phyloP scores from a whole-genome alignment of 2,888 invertebrate genomes.

The Anoncus sp. region DNA sequence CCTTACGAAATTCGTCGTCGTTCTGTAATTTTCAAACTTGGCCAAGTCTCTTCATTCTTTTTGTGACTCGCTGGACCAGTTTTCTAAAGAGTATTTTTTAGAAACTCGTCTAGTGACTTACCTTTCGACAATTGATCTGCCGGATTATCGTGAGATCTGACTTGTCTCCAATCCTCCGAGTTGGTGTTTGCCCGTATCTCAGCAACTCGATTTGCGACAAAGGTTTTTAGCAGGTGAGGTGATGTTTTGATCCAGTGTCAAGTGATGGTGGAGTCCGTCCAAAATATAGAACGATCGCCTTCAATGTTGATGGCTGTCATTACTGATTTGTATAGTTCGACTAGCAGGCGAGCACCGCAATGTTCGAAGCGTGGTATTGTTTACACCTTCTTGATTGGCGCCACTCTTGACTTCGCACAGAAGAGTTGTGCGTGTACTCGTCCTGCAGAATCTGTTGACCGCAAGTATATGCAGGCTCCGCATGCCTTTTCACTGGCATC shows the following conservation, averaged over 20 bases:
- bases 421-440: conserved; percentile 20
- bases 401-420: conserved; percentile 62
- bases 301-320: not conserved
- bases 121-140: conserved; percentile 67
- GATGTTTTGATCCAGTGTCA: conserved; percentile 66
- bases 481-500: too few relatives aligned
- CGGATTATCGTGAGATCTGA: conserved; percentile 60
- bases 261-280: conserved; percentile 65
- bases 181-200: conserved; percentile 24
- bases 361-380: conserved; percentile 54
- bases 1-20: conserved; percentile 2
- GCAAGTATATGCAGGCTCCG: conserved; percentile 68
- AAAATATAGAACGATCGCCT: conserved; percentile 38
- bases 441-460: conserved; percentile 16
- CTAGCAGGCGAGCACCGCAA: conserved; percentile 26
- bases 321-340: conserved; percentile 14
- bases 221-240: conserved; percentile 62
- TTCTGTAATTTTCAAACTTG: conserved; percentile 21
- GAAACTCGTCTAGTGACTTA: conserved; percentile 47
- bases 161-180: conserved; percentile 56
- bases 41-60: conserved; percentile 15
- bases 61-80: conserved; percentile 28
- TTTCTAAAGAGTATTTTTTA: conserved; percentile 22
- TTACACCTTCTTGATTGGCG: conserved; percentile 40
- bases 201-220: conserved; percentile 59